phyloP scores from a whole-genome alignment of 2,797 vertebrate species.

The Serranus cabrilla region DNA sequence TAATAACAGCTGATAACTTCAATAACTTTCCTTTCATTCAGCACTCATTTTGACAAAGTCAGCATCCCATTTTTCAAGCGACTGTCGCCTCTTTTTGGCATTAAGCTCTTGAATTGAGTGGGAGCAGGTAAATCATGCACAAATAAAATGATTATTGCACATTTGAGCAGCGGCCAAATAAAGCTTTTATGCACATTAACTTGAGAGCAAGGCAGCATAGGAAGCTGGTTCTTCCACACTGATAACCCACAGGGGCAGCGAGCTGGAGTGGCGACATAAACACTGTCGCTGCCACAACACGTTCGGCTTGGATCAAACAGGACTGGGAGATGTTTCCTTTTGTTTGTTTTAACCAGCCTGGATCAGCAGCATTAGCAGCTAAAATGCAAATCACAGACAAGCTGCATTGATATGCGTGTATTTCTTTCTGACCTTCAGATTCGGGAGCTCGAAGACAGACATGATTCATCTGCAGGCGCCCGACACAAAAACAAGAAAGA shows the following conservation, averaged over 20 bases:
- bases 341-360: constrained; percentile 15
- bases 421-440: constrained; percentile 13
- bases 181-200: constrained; percentile 23
- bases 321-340: constrained; percentile 17
- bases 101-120: not conserved
- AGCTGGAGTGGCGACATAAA: constrained; percentile 49
- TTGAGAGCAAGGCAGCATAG: constrained; percentile 30
- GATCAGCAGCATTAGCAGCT: not conserved
- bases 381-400: constrained; percentile 4
- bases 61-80: constrained; percentile 19
- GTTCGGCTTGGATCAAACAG: constrained; percentile 16
- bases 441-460: constrained; percentile 8
- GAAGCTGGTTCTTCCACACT: constrained; percentile 57
- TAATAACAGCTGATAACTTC: not conserved
- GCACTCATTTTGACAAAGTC: constrained; percentile 22
- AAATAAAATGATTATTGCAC: constrained; percentile 21
- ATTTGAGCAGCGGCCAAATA: constrained; percentile 30
- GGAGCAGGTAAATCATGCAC: constrained; percentile 3
- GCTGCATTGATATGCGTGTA: not conserved
- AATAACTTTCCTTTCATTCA: constrained; percentile 9
- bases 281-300: constrained; percentile 37
- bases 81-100: not conserved
- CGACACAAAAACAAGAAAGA: constrained; percentile 57
- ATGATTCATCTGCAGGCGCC: constrained; percentile 47
- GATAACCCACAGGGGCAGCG: constrained; percentile 67